Base-by-base conservation (phyloP, 2,888 invertebrate species). In the Stramonita haemastoma region DNA sequence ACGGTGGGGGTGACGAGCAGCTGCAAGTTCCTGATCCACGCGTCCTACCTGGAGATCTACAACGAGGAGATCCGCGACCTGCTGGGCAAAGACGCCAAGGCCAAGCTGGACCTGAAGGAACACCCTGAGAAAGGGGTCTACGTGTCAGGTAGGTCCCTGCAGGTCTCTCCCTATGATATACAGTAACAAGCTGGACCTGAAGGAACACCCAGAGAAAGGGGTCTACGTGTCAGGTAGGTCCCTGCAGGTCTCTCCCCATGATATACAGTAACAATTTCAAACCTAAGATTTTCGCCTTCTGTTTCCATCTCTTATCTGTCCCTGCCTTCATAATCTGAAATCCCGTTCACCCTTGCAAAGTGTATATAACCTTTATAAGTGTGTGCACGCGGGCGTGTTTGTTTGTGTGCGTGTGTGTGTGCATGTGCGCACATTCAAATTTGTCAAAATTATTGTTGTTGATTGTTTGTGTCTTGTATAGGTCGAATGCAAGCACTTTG, bases 41-140 rank as follows among this genome's bases (percentile, higher is more conserved):
- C 98, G 86, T 98, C 98, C 90, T 98, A 98, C 95, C 96, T 98
- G 91, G 98, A 98, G 96, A 98, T 98, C 90, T 98, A 98, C 96
- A 97, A 98, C 96, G 98, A 98, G 96, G 97, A 98, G 95, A 97
- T 98, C 90, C 95, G 97, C 26, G 97, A 98, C 95, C 96, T 98
- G 36, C 96, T 98, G 1, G 97, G 97, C 5, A 96, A 96, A 83
- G 97, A 97, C 92, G 95, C 95, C 56, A 97, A 97, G 92, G 92
- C 93, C 57, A 97, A 97, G 92, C 95, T 97, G 89, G 97, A 97
- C 83, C 96, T 97, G 57, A 97, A 97, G 93, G 97, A 97, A 94
- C 97, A 97, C 93, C 97, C 97, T 0, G 97, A 97, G 79, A 96
- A 96, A 92, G 97, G 97, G 0, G 97, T 97, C 60, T 97, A 97